These are phyloP conservation scores for Struthio camelus DNA, from an alignment of 2,113 vertebrate species.

Conservation along the genomic window DNA sequence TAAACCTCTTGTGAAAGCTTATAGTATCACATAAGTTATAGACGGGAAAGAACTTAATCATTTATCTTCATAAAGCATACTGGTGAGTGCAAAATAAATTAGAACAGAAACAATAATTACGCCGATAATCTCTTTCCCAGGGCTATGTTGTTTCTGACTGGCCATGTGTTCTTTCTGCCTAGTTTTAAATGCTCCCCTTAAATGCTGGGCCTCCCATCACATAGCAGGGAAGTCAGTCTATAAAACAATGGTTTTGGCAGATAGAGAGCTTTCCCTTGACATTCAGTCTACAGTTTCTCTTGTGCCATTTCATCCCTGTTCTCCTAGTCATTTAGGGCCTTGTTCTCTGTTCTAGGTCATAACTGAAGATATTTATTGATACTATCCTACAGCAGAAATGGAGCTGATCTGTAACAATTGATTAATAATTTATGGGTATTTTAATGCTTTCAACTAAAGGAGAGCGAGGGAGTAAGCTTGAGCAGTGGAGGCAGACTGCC, in stretches of 20 bases:
- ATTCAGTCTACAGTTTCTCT: neutral
- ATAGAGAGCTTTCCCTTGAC: neutral
- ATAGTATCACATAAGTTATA: neutral
- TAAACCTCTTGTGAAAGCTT: neutral
- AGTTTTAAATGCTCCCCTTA: neutral
- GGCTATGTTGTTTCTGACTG: neutral
- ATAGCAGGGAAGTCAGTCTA: neutral
- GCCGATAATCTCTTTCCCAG: neutral
- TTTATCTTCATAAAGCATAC: neutral
- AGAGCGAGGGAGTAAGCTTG: neutral
- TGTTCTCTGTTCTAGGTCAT: neutral
- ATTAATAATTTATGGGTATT: neutral
- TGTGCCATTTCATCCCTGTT: neutral
- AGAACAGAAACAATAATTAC: neutral
- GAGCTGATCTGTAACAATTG: neutral
- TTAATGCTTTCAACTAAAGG: neutral
- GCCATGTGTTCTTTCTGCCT: neutral
- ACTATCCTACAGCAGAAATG: neutral
- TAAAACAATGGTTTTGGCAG: neutral
- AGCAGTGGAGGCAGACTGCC: neutral
- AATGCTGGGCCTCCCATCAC: neutral
- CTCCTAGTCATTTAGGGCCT: neutral
- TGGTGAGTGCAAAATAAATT: neutral
- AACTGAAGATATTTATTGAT: neutral
- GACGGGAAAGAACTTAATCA: neutral